Evolutionary conservation across 1,140 invertebrate genomes (phyloP), one percentile per base, ranked within the genome.

Genomic region (Manduca sexta): DNA sequence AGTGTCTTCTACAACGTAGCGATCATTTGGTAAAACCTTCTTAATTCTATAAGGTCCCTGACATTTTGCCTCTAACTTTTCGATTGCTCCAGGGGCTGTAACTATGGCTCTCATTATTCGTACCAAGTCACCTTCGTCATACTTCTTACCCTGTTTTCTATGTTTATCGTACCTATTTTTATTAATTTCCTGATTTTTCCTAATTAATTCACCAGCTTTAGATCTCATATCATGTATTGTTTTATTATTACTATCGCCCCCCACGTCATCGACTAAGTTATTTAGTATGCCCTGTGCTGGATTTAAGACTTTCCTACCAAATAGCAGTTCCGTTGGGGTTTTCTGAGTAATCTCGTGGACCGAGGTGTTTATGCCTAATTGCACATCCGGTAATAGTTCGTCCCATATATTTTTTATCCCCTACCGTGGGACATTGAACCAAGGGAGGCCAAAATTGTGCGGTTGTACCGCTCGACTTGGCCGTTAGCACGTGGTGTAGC

Each of bases 11-110:
- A 56, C 35, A 11, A 56, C 8, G 33, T 46, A 58, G n/a, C 60
- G 10, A 15, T 58, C 56, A 34, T 52, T 46, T 11, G 60, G 52
- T 13, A 58, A 34, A 15, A 63, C 16, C 38, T 41, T 43, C 38
- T 58, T 62, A 37, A 62, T 63, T 17, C 51, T 50, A 37, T 52
- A 64, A 17, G 52, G 56, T 2, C 51, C 60, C 34, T 62, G 39
- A 44, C 46, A 63, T 40, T 59, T 63, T 1, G 56, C 16, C 14
- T 63, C 52, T 18, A 62, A 35, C 35, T 52, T 63, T 33, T 63
- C 5, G 52, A 60, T 18, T 60, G 49, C 39, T n/a, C 49, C 49
- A 10, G 52, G 16, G 11, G 15, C 45, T 12, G 31, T 34, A 16
- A 45, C 45, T 29, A 60, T 37, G 17, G 53, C 38, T 14, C 39